These are phyloP conservation scores for Cyphomyrus plagiostoma DNA, from an alignment of 2,113 vertebrate genomes.

Conservation along the genomic window DNA sequence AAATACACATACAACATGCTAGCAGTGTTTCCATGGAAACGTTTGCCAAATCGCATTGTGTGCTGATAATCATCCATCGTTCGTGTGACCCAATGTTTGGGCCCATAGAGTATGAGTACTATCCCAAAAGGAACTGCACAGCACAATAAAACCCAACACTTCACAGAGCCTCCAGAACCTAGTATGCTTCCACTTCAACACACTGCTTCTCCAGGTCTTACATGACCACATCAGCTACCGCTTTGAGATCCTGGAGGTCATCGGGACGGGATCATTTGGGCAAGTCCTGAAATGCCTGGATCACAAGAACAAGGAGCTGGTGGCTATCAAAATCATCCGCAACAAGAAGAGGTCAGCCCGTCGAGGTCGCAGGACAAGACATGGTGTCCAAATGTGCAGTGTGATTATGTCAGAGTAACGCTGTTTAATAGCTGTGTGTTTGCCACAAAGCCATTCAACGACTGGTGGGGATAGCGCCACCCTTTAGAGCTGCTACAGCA, in stretches of 20 bases:
- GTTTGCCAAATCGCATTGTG: neutral
- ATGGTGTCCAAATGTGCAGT: neutral
- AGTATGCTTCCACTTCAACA: neutral
- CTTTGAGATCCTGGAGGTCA: constrained; percentile 86
- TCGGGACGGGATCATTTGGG: constrained; percentile 90
- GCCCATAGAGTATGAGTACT: neutral
- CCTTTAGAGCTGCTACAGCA: neutral
- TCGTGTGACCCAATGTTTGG: neutral
- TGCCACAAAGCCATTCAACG: neutral
- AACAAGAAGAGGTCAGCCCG: constrained; percentile 80
- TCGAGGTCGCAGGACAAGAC: constrained; percentile 33
- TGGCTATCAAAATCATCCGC: constrained; percentile 89
- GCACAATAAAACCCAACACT: neutral
- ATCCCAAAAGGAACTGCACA: neutral
- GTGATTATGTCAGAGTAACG: neutral
- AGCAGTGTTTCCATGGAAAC: neutral
- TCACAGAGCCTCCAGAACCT: neutral
- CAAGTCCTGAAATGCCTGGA: constrained; percentile 92
- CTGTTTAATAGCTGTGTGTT: neutral
- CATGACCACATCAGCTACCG: constrained; percentile 87
- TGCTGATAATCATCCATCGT: neutral
- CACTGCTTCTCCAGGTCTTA: constrained; percentile 65
- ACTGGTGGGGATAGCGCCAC: neutral
- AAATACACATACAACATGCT: neutral
- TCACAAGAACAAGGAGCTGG: constrained; percentile 86